These are phyloP conservation scores for Stomatorhinus walkeri DNA, from an alignment of 2,797 vertebrate genomes.

Conservation along the genomic window DNA sequence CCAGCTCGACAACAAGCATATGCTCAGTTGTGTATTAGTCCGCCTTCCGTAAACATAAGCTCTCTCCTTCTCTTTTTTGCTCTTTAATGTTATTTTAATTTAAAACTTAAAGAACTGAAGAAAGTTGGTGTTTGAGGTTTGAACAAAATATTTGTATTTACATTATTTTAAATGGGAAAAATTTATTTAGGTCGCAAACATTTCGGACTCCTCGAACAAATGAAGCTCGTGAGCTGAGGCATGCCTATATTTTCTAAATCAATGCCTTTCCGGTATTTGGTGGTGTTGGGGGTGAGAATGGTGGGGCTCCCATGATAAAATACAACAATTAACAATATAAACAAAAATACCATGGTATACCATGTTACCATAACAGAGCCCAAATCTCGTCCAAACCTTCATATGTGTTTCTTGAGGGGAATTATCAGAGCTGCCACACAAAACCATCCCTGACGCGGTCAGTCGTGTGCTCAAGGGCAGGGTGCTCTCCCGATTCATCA, in stretches of 20 bases:
- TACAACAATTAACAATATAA: background rate
- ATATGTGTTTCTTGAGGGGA: background rate
- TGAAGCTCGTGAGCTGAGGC: background rate
- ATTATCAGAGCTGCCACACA: background rate
- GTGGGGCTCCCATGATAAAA: background rate
- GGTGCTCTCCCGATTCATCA: background rate
- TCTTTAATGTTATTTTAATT: background rate
- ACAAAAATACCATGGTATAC: background rate
- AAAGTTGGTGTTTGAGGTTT: background rate
- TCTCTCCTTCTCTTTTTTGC: too few relatives aligned
- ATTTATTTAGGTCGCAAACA: too few relatives aligned
- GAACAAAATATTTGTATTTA: background rate
- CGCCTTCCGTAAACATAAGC: too few relatives aligned
- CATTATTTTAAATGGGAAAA: background rate
- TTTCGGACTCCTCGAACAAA: too few relatives aligned
- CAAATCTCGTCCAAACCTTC: background rate
- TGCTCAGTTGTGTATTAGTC: background rate
- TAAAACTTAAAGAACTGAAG: background rate
- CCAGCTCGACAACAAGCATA: background rate
- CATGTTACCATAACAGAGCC: background rate
- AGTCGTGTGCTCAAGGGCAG: background rate
- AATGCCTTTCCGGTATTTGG: background rate
- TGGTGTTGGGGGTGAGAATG: background rate
- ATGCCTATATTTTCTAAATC: background rate
- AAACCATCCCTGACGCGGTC: background rate